Evolutionary conservation across 2,888 invertebrate genomes (phyloP).

Genomic region (Mythimna lalbum): DNA sequence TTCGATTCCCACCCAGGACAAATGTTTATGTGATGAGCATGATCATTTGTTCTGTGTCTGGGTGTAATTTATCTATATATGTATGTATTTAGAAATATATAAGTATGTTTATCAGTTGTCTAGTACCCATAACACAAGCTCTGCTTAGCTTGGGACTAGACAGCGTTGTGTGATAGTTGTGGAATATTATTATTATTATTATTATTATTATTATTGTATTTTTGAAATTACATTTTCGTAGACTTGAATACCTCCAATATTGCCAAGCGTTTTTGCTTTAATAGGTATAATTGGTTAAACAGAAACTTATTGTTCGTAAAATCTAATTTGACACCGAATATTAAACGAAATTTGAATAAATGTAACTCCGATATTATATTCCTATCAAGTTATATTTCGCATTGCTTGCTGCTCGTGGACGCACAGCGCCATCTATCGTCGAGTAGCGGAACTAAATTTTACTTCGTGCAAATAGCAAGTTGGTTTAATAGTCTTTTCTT

Average conservation of each 20-base stretch:
- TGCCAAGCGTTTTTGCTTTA: constrained; percentile 14
- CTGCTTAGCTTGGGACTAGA: too few species aligned
- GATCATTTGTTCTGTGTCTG: too few species aligned
- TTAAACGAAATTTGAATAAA: constrained; percentile 39
- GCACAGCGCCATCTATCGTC: constrained; percentile 60
- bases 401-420: constrained; percentile 8
- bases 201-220: too few species aligned
- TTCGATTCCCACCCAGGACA: too few species aligned
- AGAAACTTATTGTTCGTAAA: constrained; percentile 36
- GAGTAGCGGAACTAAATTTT: constrained; percentile 55
- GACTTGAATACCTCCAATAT: constrained; percentile 20
- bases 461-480: constrained; percentile 7
- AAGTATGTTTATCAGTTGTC: too few species aligned
- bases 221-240: constrained; percentile 47
- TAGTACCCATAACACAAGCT: too few species aligned
- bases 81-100: too few species aligned
- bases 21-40: too few species aligned
- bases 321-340: constrained; percentile 45
- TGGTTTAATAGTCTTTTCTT: constrained; percentile 17
- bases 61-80: too few species aligned
- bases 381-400: not conserved
- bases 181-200: too few species aligned
- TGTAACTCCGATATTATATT: not conserved
- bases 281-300: constrained; percentile 37
- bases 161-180: too few species aligned